These are phyloP conservation scores for Palythoa heliodiscus DNA, from an alignment of 92 coral and sea anemone genomes.

Conservation along the genomic window DNA sequence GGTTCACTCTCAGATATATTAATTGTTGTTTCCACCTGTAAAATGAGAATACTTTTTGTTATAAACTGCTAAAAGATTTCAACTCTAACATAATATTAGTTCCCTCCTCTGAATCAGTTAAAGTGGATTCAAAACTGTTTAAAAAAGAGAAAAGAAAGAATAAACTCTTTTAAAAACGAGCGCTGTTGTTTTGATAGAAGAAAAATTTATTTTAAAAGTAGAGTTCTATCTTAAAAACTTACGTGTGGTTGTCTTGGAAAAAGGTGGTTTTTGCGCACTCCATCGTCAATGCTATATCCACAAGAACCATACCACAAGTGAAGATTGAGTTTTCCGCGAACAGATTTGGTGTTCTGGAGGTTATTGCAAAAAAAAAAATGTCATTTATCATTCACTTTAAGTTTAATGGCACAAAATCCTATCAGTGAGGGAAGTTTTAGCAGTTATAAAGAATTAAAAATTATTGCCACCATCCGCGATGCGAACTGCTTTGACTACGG, in stretches of 20 bases:
- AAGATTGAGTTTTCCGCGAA: slow-evolving; percentile 50
- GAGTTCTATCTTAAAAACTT: neutral
- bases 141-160: no score
- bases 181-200: no score
- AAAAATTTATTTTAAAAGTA: neutral
- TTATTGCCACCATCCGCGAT: no score
- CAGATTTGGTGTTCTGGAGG: neutral
- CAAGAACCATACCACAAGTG: slow-evolving; percentile 59
- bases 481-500: no score
- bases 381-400: neutral
- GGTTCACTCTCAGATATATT: slow-evolving; percentile 34
- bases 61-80: neutral
- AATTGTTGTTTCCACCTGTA: slow-evolving; percentile 51
- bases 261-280: slow-evolving; percentile 40
- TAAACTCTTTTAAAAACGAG: no score
- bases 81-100: no score
- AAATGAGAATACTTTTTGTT: neutral
- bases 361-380: no score
- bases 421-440: neutral
- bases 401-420: neutral
- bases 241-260: slow-evolving; percentile 59
- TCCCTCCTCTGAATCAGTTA: no score
- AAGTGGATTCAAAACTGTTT: neutral
- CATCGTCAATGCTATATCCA: slow-evolving; percentile 55
- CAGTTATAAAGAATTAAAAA: no score